Evolutionary conservation across 1,140 invertebrate species (phyloP).

Genomic region (Drosophila nebulosa): DNA sequence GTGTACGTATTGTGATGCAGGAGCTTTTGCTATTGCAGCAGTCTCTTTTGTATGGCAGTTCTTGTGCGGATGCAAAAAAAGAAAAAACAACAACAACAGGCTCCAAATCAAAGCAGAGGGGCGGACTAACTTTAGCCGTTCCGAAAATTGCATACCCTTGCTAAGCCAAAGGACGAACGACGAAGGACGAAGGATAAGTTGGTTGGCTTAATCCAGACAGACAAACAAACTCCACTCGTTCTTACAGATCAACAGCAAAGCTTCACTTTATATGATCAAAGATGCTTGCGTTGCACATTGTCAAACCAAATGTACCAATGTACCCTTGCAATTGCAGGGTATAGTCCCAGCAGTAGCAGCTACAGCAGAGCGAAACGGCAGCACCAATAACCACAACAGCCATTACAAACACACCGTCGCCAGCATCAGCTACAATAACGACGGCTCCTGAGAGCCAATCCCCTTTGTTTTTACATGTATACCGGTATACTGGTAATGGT

Average conservation of each 20-base stretch:
- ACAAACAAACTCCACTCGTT: too few species aligned
- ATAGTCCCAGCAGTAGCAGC: constrained; percentile 60
- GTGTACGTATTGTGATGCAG: constrained; percentile 15
- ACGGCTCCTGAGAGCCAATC: constrained; percentile 20
- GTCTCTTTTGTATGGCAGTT: constrained; percentile 50
- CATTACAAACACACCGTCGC: constrained; percentile 10
- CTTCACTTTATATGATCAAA: too few species aligned
- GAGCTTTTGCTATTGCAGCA: constrained; percentile 35
- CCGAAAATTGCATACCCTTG: too few species aligned
- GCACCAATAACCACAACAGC: constrained; percentile 43
- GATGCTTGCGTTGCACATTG: too few species aligned
- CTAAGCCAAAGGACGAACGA: too few species aligned
- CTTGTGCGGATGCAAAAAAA: constrained; percentile 59
- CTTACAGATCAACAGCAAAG: too few species aligned
- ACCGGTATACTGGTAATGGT: not conserved
- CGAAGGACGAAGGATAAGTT: too few species aligned
- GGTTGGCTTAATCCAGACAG: too few species aligned
- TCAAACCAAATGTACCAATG: too few species aligned
- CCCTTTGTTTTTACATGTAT: constrained; percentile 37
- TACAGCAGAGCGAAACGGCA: constrained; percentile 24
- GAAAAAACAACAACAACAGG: constrained; percentile 61
- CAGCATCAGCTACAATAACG: constrained; percentile 27
- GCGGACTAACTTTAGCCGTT: too few species aligned
- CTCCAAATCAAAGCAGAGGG: too few species aligned
- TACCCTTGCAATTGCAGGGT: too few species aligned